Evolutionary conservation across 2,888 invertebrate genomes (phyloP), one percentile per base, ranked within the genome.

Genomic region (Alloscopus bannaensis): DNA sequence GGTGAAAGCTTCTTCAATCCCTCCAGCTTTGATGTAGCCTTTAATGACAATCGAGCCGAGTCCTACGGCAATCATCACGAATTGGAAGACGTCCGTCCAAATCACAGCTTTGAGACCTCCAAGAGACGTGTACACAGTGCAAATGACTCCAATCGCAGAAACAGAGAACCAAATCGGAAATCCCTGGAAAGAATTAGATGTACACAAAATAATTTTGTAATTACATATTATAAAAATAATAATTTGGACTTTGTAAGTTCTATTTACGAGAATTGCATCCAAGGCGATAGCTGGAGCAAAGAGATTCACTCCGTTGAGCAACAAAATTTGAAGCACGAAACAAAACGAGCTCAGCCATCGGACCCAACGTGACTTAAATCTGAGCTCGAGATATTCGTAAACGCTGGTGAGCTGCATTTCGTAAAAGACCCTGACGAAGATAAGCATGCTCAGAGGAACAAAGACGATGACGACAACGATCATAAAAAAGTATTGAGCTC

Each of bases 61-160:
- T 24, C 84, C 84, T 40, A 80, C 55, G 11, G 59, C 22, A 24
- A 80, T 77, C 78, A 84, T 80, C 4, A 81, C 0, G 29, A 84
- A 81, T 40, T 84, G 84, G 26, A 84, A 84, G 8, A 72, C 72
- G 55, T 84, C 84, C 1, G 84, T 84, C 80, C 80, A 80, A 0
- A 84, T 76, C 0, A 84, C 84, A 16, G 84, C 84, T 69, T 84
- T 82, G 2, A 84, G 42, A 24, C 83, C 83, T 22, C 83, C 88
- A 71, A 89, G 84, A 1, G 88, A 87, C 4, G 89, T 88, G 82
- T 89, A 89, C 75, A 88, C 86, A 2, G 88, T 88, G 75, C 88
- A 84, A 68, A 83, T 84, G 3, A 83, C 18, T 8, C 83, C 85
- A 22, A 85, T 82, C 2, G 77, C 82, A 29, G 88, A 31, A 18